Conservation (phyloP, 2,797 vertebrate genomes). For the Okamejei kenojei region DNA sequence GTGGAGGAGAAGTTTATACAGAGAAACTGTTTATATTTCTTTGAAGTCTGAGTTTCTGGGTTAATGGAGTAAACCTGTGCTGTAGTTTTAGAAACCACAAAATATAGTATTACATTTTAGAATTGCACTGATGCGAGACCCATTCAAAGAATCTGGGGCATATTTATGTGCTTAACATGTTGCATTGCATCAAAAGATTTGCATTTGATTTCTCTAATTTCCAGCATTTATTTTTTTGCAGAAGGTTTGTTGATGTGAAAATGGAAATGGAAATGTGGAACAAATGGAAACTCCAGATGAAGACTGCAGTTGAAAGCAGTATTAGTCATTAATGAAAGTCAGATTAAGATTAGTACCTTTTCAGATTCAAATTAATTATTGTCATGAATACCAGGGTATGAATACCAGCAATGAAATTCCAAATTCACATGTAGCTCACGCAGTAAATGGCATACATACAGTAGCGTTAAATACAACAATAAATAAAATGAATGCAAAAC, state of each 20-base stretch:
- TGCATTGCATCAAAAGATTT: slow-evolving; percentile 26
- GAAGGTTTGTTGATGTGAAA: background rate
- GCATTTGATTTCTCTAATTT: slow-evolving; percentile 32
- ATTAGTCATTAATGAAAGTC: slow-evolving; percentile 25
- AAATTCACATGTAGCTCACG: too few species aligned
- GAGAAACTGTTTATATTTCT: background rate
- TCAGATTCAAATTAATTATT: too few species aligned
- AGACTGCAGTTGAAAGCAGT: slow-evolving; percentile 25
- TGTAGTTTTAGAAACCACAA: slow-evolving; percentile 25
- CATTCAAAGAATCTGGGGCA: background rate
- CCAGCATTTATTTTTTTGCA: background rate
- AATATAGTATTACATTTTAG: slow-evolving; percentile 22
- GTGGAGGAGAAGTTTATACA: background rate
- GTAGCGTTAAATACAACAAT: too few species aligned
- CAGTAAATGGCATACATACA: too few species aligned
- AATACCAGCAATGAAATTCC: too few species aligned
- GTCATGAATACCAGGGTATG: too few species aligned
- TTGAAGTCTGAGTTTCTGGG: slow-evolving; percentile 9
- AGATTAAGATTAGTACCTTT: slow-evolving; percentile 23
- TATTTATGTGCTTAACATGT: slow-evolving; percentile 19
- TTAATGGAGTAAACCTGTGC: slow-evolving; percentile 12
- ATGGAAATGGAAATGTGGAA: background rate
- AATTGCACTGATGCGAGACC: slow-evolving; percentile 10
- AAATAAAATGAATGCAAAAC: too few species aligned
- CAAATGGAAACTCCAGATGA: slow-evolving; percentile 16